A percentile compares a stretch with the other conserved stretches of the same genome.
Conservation (phyloP, 2,888 invertebrate species). For the Liposcelis brunnea region DNA sequence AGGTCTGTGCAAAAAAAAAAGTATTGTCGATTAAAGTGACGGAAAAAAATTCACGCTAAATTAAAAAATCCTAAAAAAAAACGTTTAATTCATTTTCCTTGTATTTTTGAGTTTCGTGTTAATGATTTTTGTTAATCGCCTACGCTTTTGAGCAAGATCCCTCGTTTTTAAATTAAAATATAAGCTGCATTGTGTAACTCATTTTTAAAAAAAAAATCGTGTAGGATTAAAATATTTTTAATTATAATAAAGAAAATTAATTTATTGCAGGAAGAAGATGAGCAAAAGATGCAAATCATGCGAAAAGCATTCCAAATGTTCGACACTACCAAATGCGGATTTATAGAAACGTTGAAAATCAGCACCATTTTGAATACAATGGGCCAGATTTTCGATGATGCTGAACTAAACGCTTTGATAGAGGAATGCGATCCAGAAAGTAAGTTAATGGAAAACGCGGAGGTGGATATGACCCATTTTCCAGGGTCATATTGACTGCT, state of each 20-base stretch:
- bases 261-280: conserved; percentile 21
- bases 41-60: no score
- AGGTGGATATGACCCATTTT: no score
- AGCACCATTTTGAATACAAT: conserved; percentile 86
- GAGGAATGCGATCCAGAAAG: conserved; percentile 83
- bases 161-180: neutral
- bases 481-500: no score
- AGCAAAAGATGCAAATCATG: conserved; percentile 38
- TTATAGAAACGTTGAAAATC: conserved; percentile 79
- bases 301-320: conserved; percentile 95
- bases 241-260: neutral
- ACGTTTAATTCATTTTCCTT: no score
- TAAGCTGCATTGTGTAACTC: neutral
- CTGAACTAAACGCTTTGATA: conserved; percentile 74
- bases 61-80: no score
- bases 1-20: no score
- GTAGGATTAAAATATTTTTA: neutral
- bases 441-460: no score
- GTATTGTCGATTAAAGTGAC: no score
- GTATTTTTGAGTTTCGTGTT: no score
- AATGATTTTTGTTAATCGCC: no score
- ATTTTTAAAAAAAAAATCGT: neutral
- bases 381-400: conserved; percentile 87
- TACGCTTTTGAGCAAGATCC: no score
- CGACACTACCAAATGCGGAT: conserved; percentile 81